A percentile compares a stretch with the other conserved stretches of the same genome.
Evolutionary conservation across 2,888 invertebrate species (phyloP).

Genomic region (Acanthosepion pharaonis): DNA sequence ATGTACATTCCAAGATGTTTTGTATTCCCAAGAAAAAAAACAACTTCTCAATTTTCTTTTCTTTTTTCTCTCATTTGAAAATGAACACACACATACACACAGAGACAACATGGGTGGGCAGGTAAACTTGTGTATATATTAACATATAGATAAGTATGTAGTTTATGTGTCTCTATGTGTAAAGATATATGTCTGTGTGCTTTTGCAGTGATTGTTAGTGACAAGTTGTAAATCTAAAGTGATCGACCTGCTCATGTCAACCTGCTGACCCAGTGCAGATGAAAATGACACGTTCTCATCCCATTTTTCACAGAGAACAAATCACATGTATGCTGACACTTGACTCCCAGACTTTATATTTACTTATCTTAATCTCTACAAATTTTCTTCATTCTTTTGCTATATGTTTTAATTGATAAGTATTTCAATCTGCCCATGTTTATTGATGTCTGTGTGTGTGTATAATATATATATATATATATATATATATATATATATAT

Average conservation of each 20-base stretch:
- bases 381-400: neutral
- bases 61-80: neutral
- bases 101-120: too few relatives aligned
- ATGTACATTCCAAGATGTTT: conserved; percentile 33
- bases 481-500: too few relatives aligned
- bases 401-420: too few relatives aligned
- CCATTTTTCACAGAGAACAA: neutral
- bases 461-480: too few relatives aligned
- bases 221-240: neutral
- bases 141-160: neutral
- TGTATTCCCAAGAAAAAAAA: neutral
- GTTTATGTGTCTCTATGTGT: neutral
- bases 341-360: neutral
- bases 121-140: neutral
- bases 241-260: neutral
- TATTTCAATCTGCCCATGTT: too few relatives aligned
- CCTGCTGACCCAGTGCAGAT: neutral
- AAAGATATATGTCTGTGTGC: neutral
- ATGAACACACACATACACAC: neutral
- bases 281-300: neutral
- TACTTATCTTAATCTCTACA: neutral
- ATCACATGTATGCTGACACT: neutral
- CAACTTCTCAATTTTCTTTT: neutral
- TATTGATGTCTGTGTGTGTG: too few relatives aligned
- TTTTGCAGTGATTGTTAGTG: neutral